phyloP scores from a whole-genome alignment of 1,140 invertebrate species.

The Thaumetopoea pityocampa region DNA sequence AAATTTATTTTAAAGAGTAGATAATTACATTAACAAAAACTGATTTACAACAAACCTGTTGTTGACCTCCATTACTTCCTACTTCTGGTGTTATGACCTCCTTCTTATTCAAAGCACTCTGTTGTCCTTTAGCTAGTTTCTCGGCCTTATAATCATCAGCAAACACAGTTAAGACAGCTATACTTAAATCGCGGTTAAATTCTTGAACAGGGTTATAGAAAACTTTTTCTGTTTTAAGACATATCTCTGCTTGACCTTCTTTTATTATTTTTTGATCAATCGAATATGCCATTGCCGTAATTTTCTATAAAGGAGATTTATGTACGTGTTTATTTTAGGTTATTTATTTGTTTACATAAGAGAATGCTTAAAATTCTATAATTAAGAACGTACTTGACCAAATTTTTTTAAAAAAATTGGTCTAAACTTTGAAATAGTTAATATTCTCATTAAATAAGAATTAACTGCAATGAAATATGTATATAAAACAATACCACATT shows the following conservation, averaged over 20 bases:
- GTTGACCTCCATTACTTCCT: constrained; percentile 6
- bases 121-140: constrained; percentile 22
- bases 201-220: constrained; percentile 99
- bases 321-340: not conserved
- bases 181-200: constrained; percentile 96
- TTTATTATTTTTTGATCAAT: constrained; percentile 33
- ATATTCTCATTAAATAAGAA: too few species aligned
- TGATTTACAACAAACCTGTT: constrained; percentile 21
- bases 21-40: not conserved
- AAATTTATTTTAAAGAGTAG: not conserved
- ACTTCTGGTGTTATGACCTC: constrained; percentile 21
- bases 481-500: too few species aligned
- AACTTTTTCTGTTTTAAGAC: constrained; percentile 82
- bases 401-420: too few species aligned
- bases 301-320: constrained; percentile 25
- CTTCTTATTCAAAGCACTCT: constrained; percentile 27
- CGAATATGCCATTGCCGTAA: constrained; percentile 45
- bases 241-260: constrained; percentile 87
- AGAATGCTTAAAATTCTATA: too few species aligned
- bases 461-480: too few species aligned
- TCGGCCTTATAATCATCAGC: constrained; percentile 64
- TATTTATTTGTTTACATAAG: too few species aligned
- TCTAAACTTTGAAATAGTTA: too few species aligned
- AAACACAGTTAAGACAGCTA: constrained; percentile 79
- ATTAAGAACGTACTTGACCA: too few species aligned